Evolutionary conservation across 2,113 vertebrate genomes (phyloP), one percentile per base, ranked within the genome.

Genomic region (Rhagologus leucostigma): DNA sequence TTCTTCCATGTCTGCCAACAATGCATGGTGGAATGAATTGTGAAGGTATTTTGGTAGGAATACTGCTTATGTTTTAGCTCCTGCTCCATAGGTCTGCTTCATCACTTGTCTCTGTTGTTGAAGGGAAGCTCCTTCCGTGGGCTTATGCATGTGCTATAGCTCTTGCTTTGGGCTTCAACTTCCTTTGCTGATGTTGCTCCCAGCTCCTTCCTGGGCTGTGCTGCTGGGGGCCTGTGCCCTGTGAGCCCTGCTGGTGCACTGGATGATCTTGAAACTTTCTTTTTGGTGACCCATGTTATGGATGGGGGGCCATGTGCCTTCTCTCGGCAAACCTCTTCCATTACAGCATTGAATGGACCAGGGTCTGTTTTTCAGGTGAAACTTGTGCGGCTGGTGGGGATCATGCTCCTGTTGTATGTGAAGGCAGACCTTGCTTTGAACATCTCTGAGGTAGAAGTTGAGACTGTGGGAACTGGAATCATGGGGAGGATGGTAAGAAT

Each of bases 401-500:
- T 99, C 94, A 99, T 99, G 99, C 97, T 99, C 44, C 97, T 99
- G 62, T 95, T 99, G 41, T 99, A 99, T 3, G 98, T 99, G 91
- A 99, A 97, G 96, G 98, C 98, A 73, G 99, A 99, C 44, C 98
- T 99, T 10, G 99, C 99, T 14, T 80, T 97, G 26, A 97, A 98
- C 93, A 95, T 99, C 94, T 98, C 99, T 0, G 99, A 99, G 42
- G 98, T 99, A 97, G 99, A 99, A 97, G 97, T 97, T 4, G 99
- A 99, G 96, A 98, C 98, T 4, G 99, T 99, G 81, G 99, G 99
- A 73, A 99, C 99, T n/a, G 99, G 99, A 84, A 99, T 99, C 96
- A 99, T 99, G 99, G 99, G 99, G 53, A 98, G 99, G 85, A 99
- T 99, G 99, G 99, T 99, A 97, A 98, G 98, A 94, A 73, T 14